Conservation (phyloP, 2,797 vertebrate genomes). For the Myotis pilosus region DNA sequence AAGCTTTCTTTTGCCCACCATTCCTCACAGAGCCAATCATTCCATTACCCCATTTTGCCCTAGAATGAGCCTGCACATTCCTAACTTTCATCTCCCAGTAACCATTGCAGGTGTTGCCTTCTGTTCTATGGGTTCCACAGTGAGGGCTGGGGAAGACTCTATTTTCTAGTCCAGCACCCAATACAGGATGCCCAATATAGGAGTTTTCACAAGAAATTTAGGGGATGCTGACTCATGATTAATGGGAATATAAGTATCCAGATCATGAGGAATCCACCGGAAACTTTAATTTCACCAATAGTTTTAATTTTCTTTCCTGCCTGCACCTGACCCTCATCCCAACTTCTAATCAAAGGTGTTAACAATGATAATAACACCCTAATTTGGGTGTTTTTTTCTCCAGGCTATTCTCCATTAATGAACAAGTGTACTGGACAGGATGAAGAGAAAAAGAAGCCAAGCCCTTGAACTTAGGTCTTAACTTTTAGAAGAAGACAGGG, state of each 20-base stretch:
- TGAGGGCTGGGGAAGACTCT: not conserved
- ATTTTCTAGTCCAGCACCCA: not conserved
- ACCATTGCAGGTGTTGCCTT: not conserved
- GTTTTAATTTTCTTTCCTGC: not conserved
- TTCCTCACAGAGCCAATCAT: not conserved
- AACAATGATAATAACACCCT: not conserved
- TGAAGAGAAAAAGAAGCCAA: not conserved
- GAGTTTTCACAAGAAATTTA: not conserved
- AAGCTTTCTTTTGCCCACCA: not conserved
- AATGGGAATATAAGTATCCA: not conserved
- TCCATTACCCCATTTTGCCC: not conserved
- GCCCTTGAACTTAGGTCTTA: not conserved
- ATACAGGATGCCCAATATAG: not conserved
- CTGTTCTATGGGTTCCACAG: not conserved
- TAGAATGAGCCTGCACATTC: not conserved
- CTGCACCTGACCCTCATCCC: not conserved
- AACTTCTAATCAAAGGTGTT: conserved; percentile 8
- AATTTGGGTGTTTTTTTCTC: not conserved
- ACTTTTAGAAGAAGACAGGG: not conserved
- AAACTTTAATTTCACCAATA: not conserved
- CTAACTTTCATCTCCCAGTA: not conserved
- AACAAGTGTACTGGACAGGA: not conserved
- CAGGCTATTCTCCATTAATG: not conserved
- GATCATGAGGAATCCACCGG: not conserved
- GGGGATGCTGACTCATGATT: not conserved